A percentile compares a stretch with the other conserved stretches of the same genome.
Evolutionary conservation across 2,113 vertebrate genomes (phyloP).

Genomic region (Naja naja): DNA sequence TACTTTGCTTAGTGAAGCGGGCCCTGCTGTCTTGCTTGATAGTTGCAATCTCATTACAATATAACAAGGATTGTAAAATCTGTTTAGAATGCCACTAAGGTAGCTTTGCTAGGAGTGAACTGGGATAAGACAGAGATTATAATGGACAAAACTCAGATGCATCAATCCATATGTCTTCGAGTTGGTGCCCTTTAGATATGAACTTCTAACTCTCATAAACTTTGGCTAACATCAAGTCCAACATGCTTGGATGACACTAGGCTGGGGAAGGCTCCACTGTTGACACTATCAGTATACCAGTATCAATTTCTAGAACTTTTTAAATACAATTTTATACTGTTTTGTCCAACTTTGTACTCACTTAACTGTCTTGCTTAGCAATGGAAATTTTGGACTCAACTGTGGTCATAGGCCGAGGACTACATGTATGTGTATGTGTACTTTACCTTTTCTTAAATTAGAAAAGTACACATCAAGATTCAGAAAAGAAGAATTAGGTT

Average conservation of each 20-base stretch:
- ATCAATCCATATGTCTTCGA: background rate
- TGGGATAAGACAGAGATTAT: background rate
- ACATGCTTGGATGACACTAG: background rate
- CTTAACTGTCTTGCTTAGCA: too few species aligned
- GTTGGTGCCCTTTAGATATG: background rate
- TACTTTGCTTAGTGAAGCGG: background rate
- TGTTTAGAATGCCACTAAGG: background rate
- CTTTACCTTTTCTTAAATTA: background rate
- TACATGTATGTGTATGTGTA: too few species aligned
- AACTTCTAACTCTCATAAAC: background rate
- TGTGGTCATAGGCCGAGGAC: too few species aligned
- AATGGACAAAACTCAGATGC: background rate
- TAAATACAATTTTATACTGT: background rate
- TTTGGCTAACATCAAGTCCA: background rate
- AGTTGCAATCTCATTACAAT: background rate
- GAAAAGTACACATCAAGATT: background rate
- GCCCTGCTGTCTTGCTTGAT: background rate
- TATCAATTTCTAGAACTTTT: background rate
- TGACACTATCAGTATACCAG: background rate
- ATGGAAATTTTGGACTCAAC: too few species aligned
- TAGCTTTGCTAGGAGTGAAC: background rate
- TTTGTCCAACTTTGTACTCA: too few species aligned
- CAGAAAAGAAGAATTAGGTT: background rate
- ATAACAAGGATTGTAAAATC: background rate
- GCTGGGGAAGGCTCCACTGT: background rate